phyloP scores from a whole-genome alignment of 2,113 vertebrate genomes.

The Albula glossodonta region DNA sequence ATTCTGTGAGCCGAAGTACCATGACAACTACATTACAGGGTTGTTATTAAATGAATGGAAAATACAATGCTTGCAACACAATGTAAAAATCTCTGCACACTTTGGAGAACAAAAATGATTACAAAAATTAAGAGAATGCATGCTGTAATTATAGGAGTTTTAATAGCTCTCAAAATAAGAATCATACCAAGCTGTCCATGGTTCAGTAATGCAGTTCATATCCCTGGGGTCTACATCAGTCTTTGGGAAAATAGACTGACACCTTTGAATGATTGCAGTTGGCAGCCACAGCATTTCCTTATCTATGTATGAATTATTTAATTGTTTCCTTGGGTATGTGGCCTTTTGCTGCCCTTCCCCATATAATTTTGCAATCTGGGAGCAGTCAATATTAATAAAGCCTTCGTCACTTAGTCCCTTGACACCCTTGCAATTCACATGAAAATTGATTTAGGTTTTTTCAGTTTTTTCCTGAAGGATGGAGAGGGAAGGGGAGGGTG shows the following conservation, averaged over 20 bases:
- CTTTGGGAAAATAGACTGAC: neutral
- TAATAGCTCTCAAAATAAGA: neutral
- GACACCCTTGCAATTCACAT: constrained; percentile 44
- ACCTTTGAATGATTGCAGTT: neutral
- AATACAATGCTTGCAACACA: too few species aligned
- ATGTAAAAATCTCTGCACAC: neutral
- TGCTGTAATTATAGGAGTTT: neutral
- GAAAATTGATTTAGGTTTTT: constrained; percentile 10
- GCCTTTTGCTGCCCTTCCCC: constrained; percentile 24
- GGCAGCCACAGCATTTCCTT: constrained; percentile 8
- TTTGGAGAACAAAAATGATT: neutral
- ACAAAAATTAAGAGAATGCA: neutral
- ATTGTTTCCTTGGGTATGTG: constrained; percentile 7
- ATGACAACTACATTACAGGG: constrained; percentile 34
- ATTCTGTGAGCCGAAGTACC: constrained; percentile 28
- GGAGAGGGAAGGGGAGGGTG: neutral
- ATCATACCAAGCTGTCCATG: neutral
- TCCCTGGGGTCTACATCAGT: neutral
- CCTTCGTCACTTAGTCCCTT: constrained; percentile 41
- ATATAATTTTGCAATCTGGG: constrained; percentile 35
- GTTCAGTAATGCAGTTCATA: neutral
- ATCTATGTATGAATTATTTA: constrained; percentile 8
- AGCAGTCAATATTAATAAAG: constrained; percentile 55
- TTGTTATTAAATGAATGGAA: neutral
- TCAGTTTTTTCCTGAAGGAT: neutral